A percentile compares a stretch with the other conserved stretches of the same genome.
Evolutionary conservation across 2,888 invertebrate species (phyloP).

Genomic region (Dione vanillae): DNA sequence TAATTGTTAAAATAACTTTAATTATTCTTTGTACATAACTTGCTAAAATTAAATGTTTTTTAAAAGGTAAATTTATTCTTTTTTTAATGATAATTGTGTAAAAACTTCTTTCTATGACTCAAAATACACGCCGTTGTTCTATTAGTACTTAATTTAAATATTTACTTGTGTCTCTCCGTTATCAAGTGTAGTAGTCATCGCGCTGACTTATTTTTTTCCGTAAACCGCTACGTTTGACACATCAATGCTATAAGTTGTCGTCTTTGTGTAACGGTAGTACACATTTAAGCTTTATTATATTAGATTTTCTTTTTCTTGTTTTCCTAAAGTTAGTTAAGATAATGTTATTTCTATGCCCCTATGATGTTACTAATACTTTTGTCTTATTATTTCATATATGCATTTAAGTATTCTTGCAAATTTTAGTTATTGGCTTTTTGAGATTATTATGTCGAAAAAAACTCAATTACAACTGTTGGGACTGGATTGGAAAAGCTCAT

Average conservation of each 20-base stretch:
- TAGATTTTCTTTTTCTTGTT: too few species aligned
- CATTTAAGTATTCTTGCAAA: too few species aligned
- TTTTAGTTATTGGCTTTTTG: neutral
- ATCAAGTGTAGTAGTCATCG: constrained; percentile 2
- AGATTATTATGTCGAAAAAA: too few species aligned
- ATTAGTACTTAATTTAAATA: constrained; percentile 5
- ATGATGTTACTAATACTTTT: too few species aligned
- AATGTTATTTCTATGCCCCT: too few species aligned
- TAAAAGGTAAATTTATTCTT: too few species aligned
- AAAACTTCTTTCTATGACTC: neutral
- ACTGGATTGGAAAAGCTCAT: neutral
- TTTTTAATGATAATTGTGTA: neutral
- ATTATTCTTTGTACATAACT: too few species aligned
- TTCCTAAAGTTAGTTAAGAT: too few species aligned
- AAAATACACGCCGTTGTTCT: neutral
- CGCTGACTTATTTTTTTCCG: neutral
- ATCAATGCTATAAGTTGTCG: neutral
- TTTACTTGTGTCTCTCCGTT: neutral
- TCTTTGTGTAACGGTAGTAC: neutral
- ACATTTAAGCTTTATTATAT: neutral
- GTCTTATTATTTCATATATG: too few species aligned
- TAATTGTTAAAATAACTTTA: too few species aligned
- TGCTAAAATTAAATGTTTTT: too few species aligned
- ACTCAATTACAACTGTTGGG: too few species aligned
- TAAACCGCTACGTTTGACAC: constrained; percentile 9